Evolutionary conservation across 1,140 invertebrate genomes (phyloP).

Genomic region (Epicauta chinensis): DNA sequence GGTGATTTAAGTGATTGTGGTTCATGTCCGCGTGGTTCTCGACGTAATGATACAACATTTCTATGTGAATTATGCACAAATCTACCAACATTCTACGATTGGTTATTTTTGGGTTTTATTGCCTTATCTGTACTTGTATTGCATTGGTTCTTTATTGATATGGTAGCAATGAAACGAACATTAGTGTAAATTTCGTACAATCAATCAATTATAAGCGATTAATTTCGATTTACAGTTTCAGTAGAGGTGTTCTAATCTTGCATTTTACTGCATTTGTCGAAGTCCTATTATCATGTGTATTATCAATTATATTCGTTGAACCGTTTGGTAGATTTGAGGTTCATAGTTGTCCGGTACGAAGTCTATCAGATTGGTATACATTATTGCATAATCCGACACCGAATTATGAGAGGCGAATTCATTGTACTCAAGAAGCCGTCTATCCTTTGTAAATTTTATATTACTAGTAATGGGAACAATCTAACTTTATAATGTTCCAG

Average conservation of each 20-base stretch:
- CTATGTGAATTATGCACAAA: conserved; percentile 72
- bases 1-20: conserved; percentile 73
- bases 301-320: conserved; percentile 69
- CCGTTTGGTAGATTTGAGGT: conserved; percentile 70
- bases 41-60: conserved; percentile 56
- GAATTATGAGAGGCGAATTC: conserved; percentile 79
- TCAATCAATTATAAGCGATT: too few species aligned
- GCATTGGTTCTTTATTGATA: conserved; percentile 90
- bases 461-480: neutral
- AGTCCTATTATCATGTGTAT: conserved; percentile 61
- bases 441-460: conserved; percentile 81
- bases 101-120: conserved; percentile 93
- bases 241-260: conserved; percentile 60
- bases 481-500: conserved; percentile 45
- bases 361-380: conserved; percentile 93
- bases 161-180: conserved; percentile 66
- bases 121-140: conserved; percentile 74
- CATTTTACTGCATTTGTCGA: conserved; percentile 79
- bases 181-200: too few species aligned
- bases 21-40: conserved; percentile 77
- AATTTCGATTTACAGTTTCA: conserved; percentile 51
- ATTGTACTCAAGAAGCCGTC: conserved; percentile 95
- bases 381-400: conserved; percentile 89
- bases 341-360: conserved; percentile 67
- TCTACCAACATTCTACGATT: conserved; percentile 79